These are phyloP conservation scores for Melanophora roralis DNA, from an alignment of 2,888 invertebrate genomes.

Conservation along the genomic window DNA sequence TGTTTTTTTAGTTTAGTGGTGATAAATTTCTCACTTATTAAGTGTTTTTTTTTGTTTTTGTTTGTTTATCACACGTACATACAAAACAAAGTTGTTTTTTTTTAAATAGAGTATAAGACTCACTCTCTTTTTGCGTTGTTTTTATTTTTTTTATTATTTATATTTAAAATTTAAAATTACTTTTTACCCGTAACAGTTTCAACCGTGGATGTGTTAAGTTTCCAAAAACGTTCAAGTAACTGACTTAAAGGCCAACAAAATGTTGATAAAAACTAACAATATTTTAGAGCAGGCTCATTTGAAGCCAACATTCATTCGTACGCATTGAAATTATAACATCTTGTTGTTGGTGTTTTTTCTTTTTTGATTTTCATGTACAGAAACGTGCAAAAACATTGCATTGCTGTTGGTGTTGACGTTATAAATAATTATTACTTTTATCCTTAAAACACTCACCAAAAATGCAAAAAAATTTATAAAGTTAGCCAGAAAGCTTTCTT, in stretches of 20 bases:
- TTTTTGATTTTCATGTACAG: neutral
- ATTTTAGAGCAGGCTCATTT: constrained; percentile 11
- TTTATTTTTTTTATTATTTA: constrained; percentile 13
- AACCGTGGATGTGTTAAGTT: constrained; percentile 53
- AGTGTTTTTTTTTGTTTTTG: neutral
- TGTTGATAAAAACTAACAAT: constrained; percentile 40
- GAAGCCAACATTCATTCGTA: constrained; percentile 21
- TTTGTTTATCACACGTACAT: constrained; percentile 25
- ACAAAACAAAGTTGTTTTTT: constrained; percentile 24
- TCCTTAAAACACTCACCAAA: constrained; percentile 13
- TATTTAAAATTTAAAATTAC: constrained; percentile 16
- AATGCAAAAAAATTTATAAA: neutral
- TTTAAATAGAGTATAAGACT: neutral
- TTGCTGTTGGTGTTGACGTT: constrained; percentile 23
- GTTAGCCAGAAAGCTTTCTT: constrained; percentile 29
- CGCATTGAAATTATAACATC: constrained; percentile 2
- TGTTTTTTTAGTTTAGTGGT: neutral
- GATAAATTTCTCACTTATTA: neutral
- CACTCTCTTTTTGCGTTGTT: constrained; percentile 36
- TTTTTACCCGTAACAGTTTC: constrained; percentile 59
- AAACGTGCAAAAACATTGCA: constrained; percentile 20
- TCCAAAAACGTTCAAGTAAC: constrained; percentile 57
- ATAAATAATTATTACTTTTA: neutral
- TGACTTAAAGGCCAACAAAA: constrained; percentile 36
- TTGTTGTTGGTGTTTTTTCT: no score